These are phyloP conservation scores for Prorops nasuta DNA, from an alignment of 1,140 invertebrate genomes.

Conservation along the genomic window DNA sequence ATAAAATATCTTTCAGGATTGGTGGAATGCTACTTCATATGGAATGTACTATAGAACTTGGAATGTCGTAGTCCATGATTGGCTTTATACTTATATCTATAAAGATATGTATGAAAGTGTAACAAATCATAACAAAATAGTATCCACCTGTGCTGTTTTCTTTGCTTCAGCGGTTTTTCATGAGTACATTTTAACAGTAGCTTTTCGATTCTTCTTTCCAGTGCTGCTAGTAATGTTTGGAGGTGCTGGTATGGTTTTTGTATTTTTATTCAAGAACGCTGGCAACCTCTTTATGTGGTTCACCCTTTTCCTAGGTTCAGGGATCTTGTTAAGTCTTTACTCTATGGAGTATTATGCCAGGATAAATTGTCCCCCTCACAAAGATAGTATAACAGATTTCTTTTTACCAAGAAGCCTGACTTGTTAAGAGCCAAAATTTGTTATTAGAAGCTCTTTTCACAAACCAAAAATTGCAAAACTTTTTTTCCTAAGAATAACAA, in stretches of 20 bases:
- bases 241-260: conserved; percentile 59
- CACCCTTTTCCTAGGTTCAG: conserved; percentile 72
- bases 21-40: conserved; percentile 90
- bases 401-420: conserved; percentile 63
- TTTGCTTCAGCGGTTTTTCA: conserved; percentile 73
- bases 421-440: conserved; percentile 39
- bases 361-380: conserved; percentile 67
- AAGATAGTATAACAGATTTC: conserved; percentile 51
- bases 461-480: conserved; percentile 1
- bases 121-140: conserved; percentile 52
- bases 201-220: conserved; percentile 84
- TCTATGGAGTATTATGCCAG: conserved; percentile 83
- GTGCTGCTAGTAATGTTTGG: conserved; percentile 75
- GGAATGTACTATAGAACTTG: conserved; percentile 84
- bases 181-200: conserved; percentile 79
- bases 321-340: conserved; percentile 75
- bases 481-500: neutral
- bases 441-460: neutral
- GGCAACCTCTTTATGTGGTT: conserved; percentile 84
- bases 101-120: conserved; percentile 73
- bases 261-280: conserved; percentile 60
- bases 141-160: conserved; percentile 63
- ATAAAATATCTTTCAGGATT: conserved; percentile 69
- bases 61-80: conserved; percentile 94
- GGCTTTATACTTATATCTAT: conserved; percentile 91